Evolutionary conservation across 2,888 invertebrate genomes (phyloP).

Genomic region (Corbicula japonica): DNA sequence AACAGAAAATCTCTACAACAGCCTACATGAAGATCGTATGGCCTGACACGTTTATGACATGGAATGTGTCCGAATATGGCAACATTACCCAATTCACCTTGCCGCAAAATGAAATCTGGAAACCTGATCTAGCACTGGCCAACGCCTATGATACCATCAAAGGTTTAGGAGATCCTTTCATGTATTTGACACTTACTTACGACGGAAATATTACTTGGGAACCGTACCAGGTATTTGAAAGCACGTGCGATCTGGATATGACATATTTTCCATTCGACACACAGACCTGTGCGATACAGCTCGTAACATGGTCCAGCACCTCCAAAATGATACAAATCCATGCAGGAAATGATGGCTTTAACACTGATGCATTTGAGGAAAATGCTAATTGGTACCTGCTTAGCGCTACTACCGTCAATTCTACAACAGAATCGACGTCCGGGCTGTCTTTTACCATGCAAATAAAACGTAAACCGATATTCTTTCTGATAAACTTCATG

Average conservation of each 20-base stretch:
- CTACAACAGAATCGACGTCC: conserved; percentile 51
- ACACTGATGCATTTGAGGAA: conserved; percentile 41
- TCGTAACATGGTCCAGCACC: conserved; percentile 65
- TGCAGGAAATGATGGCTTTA: conserved; percentile 48
- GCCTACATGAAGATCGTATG: conserved; percentile 63
- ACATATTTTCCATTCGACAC: conserved; percentile 63
- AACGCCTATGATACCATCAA: conserved; percentile 60
- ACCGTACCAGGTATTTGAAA: conserved; percentile 65
- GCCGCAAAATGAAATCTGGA: conserved; percentile 68
- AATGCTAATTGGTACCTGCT: conserved; percentile 69
- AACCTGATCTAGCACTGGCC: conserved; percentile 67
- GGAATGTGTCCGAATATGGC: conserved; percentile 55
- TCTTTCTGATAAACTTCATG: conserved; percentile 60
- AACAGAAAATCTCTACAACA: conserved; percentile 64
- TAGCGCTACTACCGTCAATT: conserved; percentile 38
- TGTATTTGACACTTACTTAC: conserved; percentile 44
- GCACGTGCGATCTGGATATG: conserved; percentile 62
- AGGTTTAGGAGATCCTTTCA: conserved; percentile 61
- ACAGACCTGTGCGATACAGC: conserved; percentile 59
- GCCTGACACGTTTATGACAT: conserved; percentile 62
- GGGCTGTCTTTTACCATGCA: conserved; percentile 50
- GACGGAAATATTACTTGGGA: conserved; percentile 55
- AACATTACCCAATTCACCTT: conserved; percentile 52
- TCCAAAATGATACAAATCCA: conserved; percentile 49
- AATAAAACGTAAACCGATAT: conserved; percentile 58